Conservation (phyloP, 1,140 invertebrate species). For the Drosophila ohnishii region DNA sequence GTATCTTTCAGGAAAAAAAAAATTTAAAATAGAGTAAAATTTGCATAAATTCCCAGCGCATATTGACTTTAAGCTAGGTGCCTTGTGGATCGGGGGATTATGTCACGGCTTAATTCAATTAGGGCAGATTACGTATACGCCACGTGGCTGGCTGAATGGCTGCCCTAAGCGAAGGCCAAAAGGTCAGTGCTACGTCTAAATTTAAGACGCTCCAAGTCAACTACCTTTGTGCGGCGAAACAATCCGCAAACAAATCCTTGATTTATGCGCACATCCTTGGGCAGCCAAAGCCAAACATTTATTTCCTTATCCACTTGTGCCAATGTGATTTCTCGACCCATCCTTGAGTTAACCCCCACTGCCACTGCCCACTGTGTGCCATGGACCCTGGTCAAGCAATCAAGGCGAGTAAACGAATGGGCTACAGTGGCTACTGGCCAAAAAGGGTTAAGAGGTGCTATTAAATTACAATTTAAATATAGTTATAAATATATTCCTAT, state of each 20-base stretch:
- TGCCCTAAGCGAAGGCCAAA: constrained; percentile 44
- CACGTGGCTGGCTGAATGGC: constrained; percentile 47
- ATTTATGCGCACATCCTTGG: constrained; percentile 81
- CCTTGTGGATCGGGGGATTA: constrained; percentile 47
- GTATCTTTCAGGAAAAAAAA: neutral
- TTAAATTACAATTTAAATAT: neutral
- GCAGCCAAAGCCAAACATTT: constrained; percentile 77
- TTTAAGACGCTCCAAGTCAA: constrained; percentile 58
- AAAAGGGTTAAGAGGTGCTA: neutral
- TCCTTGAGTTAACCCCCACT: constrained; percentile 1
- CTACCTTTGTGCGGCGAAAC: constrained; percentile 60
- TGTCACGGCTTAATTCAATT: constrained; percentile 79
- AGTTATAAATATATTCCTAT: neutral
- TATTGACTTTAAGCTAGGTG: constrained; percentile 48
- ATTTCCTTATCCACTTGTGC: constrained; percentile 82
- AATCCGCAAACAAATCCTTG: constrained; percentile 83
- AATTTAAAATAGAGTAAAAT: constrained; percentile 16
- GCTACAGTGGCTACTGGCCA: constrained; percentile 22
- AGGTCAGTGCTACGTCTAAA: constrained; percentile 71
- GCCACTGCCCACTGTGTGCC: constrained; percentile 6
- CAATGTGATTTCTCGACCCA: constrained; percentile 64
- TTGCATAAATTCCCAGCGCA: constrained; percentile 58
- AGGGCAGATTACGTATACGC: constrained; percentile 77
- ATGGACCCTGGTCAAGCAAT: constrained; percentile 60
- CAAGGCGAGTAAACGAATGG: constrained; percentile 39